Percentiles rank a stretch among this genome's conserved stretches.
Evolutionary conservation across 1,140 invertebrate genomes (phyloP).

Genomic region (Procambarus virginalis): DNA sequence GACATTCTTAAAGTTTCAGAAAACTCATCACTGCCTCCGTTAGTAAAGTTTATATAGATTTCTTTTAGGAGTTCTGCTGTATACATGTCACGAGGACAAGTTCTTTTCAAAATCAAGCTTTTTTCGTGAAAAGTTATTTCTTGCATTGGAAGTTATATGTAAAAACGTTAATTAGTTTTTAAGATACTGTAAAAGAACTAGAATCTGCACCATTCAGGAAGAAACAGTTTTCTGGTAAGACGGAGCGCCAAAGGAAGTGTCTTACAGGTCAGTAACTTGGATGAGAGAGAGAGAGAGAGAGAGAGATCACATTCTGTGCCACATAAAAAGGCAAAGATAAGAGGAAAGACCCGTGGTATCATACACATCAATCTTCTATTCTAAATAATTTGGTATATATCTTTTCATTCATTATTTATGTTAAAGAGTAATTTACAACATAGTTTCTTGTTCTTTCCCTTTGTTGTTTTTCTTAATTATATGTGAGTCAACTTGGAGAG

Average conservation of each 20-base stretch:
- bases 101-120: not conserved
- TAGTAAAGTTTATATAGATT: no score
- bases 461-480: conserved; percentile 22
- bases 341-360: not conserved
- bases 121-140: no score
- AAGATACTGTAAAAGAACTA: not conserved
- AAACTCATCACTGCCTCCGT: no score
- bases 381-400: not conserved
- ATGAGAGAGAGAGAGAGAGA: no score
- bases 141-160: not conserved
- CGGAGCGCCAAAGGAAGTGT: not conserved
- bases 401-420: not conserved
- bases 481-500: conserved; percentile 28
- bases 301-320: not conserved
- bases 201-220: not conserved
- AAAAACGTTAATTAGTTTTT: not conserved
- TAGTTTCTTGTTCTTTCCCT: conserved; percentile 47
- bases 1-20: no score
- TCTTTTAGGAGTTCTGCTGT: no score
- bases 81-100: no score
- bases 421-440: conserved; percentile 14
- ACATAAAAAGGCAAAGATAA: not conserved
- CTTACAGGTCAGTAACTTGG: not conserved
- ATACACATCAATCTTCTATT: not conserved
- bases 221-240: not conserved